Base-by-base conservation (phyloP, 2,113 vertebrate species). In the Ophthalmolycus amberensis region DNA sequence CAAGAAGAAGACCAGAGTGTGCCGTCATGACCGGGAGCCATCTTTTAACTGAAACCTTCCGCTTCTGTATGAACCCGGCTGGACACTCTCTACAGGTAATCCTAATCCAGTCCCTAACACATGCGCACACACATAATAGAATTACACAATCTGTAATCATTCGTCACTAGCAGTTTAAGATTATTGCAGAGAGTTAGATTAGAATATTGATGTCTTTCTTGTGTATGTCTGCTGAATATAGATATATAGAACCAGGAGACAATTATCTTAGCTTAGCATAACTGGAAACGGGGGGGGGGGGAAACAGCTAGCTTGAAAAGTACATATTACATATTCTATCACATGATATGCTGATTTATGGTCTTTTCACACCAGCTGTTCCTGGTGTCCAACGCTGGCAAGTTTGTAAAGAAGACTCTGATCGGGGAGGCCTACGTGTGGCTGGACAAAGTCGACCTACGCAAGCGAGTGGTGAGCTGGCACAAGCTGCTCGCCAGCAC, bases 1-100 rank as follows among this genome's bases (percentile, higher is more conserved):
- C 89, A 99, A 99, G 95, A 99, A 99, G 95, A 99, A 99, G 94
- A 99, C 98, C 34, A 94, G 98, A 84, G 97, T 99, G 64, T 99
- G 98, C 89, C 96, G 98, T 58, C 98, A 99, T n/a, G 98, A 99
- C 88, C 95, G 98, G 9, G 98, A 99, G 81, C 98, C 98, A 27
- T 99, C 97, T 0, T 99, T 99, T 88, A 99, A 99, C 34, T n/a
- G 98, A 99, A 93, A 99, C 97, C 0, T 99, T 99, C 92, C 95
- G 98, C 89, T 99, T 99, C 95, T 97, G 96, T 76, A 95, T 99
- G 93, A 99, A 97, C 93, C 98, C 98, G 78, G 95, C 97, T 0
- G 98, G 98, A 63, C 98, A 99, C 68, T 85, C 94, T 0, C 67
- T 95, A 1, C 93, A 94, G 93, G 93, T 94, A 60, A 37, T 0